Base-by-base conservation (phyloP, 1,140 invertebrate genomes). In the Teleopsis dalmanni region DNA sequence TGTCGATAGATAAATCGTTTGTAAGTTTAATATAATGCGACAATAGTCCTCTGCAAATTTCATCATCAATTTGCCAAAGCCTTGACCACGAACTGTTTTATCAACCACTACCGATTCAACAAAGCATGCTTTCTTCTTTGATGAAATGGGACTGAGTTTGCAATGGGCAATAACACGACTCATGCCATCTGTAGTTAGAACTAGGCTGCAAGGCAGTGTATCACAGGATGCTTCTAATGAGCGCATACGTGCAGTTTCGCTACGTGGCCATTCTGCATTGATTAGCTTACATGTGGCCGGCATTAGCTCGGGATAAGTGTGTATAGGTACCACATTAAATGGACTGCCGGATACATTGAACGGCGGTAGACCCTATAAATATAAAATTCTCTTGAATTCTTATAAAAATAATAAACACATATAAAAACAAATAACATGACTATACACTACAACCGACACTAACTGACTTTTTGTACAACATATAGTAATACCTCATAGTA, bases 241-340 rank as follows among this genome's bases (percentile, higher is more conserved):
- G 65, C 81, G 76, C 70, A 87, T 76, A 72, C 86, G 75, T 51
- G 84, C 82, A 41, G 80, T 83, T 65, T 82, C 78, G 53, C 84
- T 87, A 50, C 85, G 74, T 54, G 82, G 83, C 86, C 86, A 89
- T 77, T 89, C 84, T 31, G 80, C 77, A 71, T 89, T 89, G 48
- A 89, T 78, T 49, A 89, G 72, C 54, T 78, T 73, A 65, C 83
- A 86, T 57, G 84, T 85, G 61, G 61, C 76, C 72, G 65, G 60
- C 64, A 67, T 67, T 56, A 82, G 79, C 60, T 88, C 76, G 34
- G 82, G 81, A 58, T 83, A 71, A 54, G 81, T 73, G 58, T 87
- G 85, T 50, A 88, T 73, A 50, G 77, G 78, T 57, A 85, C 63
- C 50, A 88, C 77, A 55, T 66, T 65, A 25, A 71, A 71, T 8